Percentiles rank a stretch among this genome's conserved stretches.
These are phyloP conservation scores for Anomalospiza imberbis DNA, from an alignment of 2,797 vertebrate species.

Conservation along the genomic window DNA sequence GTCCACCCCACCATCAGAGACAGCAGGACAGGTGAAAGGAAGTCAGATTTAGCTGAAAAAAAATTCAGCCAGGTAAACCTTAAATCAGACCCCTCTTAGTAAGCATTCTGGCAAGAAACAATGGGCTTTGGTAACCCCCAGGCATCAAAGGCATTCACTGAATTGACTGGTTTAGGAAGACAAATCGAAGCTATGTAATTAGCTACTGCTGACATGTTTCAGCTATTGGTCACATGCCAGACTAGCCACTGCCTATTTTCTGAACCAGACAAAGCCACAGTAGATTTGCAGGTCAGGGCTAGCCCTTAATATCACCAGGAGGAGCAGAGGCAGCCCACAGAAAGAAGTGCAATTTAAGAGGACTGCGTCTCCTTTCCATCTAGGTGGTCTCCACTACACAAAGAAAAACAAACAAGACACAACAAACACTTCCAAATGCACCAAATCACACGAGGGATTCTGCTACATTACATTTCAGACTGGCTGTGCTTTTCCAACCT, in stretches of 20 bases:
- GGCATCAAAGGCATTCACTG: neutral
- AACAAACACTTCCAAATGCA: neutral
- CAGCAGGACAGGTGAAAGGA: neutral
- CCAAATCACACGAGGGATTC: neutral
- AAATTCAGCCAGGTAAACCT: neutral
- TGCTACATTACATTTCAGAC: neutral
- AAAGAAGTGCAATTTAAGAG: neutral
- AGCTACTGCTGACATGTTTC: neutral
- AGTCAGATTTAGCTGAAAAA: neutral
- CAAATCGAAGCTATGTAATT: neutral
- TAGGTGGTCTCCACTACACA: neutral
- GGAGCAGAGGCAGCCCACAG: neutral
- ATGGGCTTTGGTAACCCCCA: neutral
- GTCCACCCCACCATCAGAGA: neutral
- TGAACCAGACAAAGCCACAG: neutral
- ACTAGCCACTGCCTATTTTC: neutral
- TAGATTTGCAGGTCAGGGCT: neutral
- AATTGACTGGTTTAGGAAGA: neutral
- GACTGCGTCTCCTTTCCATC: neutral
- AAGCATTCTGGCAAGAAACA: neutral
- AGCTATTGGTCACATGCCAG: neutral
- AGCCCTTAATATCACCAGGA: neutral
- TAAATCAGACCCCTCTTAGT: neutral
- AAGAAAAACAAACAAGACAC: neutral
- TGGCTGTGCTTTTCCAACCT: neutral